phyloP scores from a whole-genome alignment of 2,888 invertebrate species.

The Agriopis leucophaearia region DNA sequence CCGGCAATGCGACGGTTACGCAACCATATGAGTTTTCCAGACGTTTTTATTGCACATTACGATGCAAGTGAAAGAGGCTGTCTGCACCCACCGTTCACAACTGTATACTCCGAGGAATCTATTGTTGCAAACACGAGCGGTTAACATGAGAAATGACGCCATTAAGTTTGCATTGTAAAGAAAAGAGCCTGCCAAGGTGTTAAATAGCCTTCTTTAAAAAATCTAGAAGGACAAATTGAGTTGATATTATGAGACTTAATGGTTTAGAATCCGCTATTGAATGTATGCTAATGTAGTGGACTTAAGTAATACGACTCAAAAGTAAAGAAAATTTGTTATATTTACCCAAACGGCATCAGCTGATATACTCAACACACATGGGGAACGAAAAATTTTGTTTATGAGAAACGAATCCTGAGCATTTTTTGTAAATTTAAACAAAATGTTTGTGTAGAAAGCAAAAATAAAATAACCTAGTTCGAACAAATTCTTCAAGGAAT shows the following conservation, averaged over 20 bases:
- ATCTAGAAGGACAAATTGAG: not conserved
- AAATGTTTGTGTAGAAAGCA: not conserved
- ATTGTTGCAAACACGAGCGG: constrained; percentile 21
- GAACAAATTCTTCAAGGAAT: no score
- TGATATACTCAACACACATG: not conserved
- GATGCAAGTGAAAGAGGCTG: constrained; percentile 34
- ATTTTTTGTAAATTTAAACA: not conserved
- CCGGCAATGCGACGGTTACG: constrained; percentile 37
- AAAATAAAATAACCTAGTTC: no score
- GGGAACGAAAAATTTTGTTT: not conserved
- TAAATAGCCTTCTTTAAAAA: constrained; percentile 2
- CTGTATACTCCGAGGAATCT: constrained; percentile 14
- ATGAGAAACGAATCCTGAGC: not conserved
- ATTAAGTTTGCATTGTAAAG: constrained; percentile 15
- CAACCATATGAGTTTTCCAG: constrained; percentile 38
- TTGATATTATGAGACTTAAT: not conserved
- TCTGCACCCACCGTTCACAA: constrained; percentile 18
- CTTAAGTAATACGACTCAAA: no score
- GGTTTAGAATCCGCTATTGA: not conserved
- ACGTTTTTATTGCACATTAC: constrained; percentile 45
- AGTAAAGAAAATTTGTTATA: not conserved
- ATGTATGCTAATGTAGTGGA: not conserved
- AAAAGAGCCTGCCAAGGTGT: constrained; percentile 7
- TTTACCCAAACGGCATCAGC: not conserved
- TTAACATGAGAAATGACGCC: constrained; percentile 24